phyloP scores from a whole-genome alignment of 2,888 invertebrate species.

The Sacculina carcini region DNA sequence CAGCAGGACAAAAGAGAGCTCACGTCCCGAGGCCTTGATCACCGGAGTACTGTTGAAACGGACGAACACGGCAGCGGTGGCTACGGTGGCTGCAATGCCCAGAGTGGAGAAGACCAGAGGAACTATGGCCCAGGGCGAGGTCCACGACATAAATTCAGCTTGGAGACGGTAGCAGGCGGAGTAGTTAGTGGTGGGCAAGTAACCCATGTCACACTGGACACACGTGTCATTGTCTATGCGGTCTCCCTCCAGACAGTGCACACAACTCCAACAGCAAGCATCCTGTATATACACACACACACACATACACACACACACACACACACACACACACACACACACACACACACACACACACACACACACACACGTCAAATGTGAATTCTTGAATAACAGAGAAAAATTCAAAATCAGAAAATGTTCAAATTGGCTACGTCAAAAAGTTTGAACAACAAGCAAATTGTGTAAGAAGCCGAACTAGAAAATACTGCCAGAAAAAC shows the following conservation, averaged over 20 bases:
- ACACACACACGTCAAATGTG: too few species aligned
- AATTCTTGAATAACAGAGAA: too few species aligned
- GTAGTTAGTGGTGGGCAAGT: slow-evolving; percentile 23
- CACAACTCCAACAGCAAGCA: slow-evolving; percentile 42
- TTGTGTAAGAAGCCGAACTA: too few species aligned
- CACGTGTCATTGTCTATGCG: slow-evolving; percentile 34
- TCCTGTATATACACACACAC: slow-evolving; percentile 22
- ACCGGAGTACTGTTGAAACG: slow-evolving; percentile 35
- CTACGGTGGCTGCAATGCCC: slow-evolving; percentile 32
- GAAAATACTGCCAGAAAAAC: too few species aligned
- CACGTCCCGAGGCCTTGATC: slow-evolving; percentile 49
- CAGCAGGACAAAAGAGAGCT: slow-evolving; percentile 46
- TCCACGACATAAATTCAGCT: slow-evolving; percentile 32
- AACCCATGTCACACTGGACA: slow-evolving; percentile 28
- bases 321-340: not conserved
- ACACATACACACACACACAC: not conserved
- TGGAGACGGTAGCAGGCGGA: slow-evolving; percentile 29
- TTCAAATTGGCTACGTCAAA: too few species aligned
- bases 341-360: too few species aligned
- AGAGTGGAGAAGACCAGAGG: slow-evolving; percentile 19
- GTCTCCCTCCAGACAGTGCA: slow-evolving; percentile 33
- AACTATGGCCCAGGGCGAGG: slow-evolving; percentile 31
- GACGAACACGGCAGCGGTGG: slow-evolving; percentile 36
- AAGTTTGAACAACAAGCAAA: too few species aligned
- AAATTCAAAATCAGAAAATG: too few species aligned